phyloP scores from a whole-genome alignment of 2,113 vertebrate genomes.

The Tragelaphus strepsiceros region DNA sequence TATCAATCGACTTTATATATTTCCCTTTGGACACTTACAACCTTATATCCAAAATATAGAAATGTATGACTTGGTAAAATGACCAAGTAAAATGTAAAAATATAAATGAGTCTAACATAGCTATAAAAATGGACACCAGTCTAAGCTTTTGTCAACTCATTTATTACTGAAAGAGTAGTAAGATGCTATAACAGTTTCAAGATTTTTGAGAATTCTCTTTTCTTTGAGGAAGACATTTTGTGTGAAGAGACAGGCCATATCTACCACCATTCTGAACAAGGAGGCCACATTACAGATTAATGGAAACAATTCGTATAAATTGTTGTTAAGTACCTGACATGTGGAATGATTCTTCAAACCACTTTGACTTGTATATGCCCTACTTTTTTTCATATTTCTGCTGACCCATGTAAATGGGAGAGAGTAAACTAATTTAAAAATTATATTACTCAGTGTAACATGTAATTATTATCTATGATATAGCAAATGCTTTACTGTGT shows the following conservation, averaged over 20 bases:
- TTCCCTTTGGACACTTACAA: not conserved
- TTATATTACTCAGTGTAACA: not conserved
- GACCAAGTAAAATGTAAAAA: not conserved
- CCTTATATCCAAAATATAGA: not conserved
- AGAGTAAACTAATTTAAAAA: not conserved
- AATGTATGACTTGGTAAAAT: not conserved
- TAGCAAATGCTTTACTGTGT: not conserved
- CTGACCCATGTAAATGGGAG: not conserved
- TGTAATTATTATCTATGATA: not conserved
- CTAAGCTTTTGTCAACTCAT: not conserved
- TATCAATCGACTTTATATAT: not conserved
- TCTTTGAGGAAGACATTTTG: not conserved
- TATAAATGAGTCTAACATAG: not conserved
- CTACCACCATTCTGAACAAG: not conserved
- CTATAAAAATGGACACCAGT: not conserved
- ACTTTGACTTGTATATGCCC: not conserved
- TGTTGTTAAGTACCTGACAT: not conserved
- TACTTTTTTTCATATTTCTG: not conserved
- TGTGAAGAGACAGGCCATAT: not conserved
- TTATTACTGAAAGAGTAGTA: not conserved
- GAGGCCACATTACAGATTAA: not conserved
- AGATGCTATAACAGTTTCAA: not conserved
- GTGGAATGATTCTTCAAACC: not conserved
- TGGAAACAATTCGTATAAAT: not conserved
- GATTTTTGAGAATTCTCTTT: not conserved